These are phyloP conservation scores for Sphaerophoria rueppellii DNA, from an alignment of 2,888 invertebrate species.

Conservation along the genomic window DNA sequence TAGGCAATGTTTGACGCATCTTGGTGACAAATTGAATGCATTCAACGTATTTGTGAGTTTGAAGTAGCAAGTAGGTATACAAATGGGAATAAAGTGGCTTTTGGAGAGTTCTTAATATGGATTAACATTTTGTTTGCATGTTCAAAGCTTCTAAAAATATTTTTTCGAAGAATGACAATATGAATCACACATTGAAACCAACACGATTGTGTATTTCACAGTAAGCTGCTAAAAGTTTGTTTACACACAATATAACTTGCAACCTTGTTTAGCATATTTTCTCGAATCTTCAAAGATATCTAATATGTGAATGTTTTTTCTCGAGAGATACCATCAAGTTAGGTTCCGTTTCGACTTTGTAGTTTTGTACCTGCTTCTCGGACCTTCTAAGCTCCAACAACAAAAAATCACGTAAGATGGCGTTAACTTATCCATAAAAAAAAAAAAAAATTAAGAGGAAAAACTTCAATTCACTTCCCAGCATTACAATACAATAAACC, in stretches of 20 bases:
- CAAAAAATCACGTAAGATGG: slow-evolving; percentile 52
- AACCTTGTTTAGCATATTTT: slow-evolving; percentile 55
- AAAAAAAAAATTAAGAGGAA: neutral
- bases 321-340: slow-evolving; percentile 34
- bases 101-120: neutral
- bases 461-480: slow-evolving; percentile 19
- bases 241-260: slow-evolving; percentile 56
- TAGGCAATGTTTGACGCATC: slow-evolving; percentile 35
- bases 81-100: neutral
- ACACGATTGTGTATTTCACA: slow-evolving; percentile 39
- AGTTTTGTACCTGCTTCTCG: slow-evolving; percentile 27
- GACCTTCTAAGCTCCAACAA: slow-evolving; percentile 21
- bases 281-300: slow-evolving; percentile 13
- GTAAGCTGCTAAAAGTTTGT: slow-evolving; percentile 56
- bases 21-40: slow-evolving; percentile 27
- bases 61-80: neutral
- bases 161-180: neutral
- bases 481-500: slow-evolving; percentile 41
- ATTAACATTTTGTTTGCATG: neutral
- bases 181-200: slow-evolving; percentile 41
- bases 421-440: slow-evolving; percentile 59
- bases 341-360: slow-evolving; percentile 7
- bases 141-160: neutral
- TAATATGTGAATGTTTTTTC: slow-evolving; percentile 38
- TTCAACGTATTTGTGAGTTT: neutral